Evolutionary conservation across 2,888 invertebrate species (phyloP), one percentile per base, ranked within the genome.

Genomic region (Microchrysa polita): DNA sequence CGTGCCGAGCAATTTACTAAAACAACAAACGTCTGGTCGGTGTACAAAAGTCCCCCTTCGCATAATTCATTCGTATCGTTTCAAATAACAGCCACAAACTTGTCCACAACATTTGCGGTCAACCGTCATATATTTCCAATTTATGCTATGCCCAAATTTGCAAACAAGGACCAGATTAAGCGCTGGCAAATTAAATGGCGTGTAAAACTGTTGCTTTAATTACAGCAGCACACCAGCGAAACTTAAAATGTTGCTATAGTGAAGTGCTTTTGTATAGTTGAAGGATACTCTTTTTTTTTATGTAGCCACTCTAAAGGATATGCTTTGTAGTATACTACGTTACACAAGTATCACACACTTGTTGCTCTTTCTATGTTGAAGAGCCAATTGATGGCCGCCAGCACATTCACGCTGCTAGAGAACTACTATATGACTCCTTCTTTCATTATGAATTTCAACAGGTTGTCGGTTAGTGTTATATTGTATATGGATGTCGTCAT

Each of bases 151-250:
- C 14, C 48, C 14, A 48, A 48, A 48, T 48, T 48, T n/a, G 48
- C 48, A 48, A 4, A n/a, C n/a, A n/a, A 12, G 16, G 16, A n/a
- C 48, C 48, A 48, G 48, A 48, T 48, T 48, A 48, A 48, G 10
- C 48, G 16, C 16, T 48, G 4, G 48, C 16, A n/a, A 48, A n/a
- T 48, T 48, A 48, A 48, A 48, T 48, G 48, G 48, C 16, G 12
- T 48, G 48, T 48, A 48, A 48, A 48, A 48, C 48, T 48, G 48
- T 48, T 48, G 48, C 48, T 48, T 48, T 48, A 48, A 48, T 48
- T 48, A 48, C 10, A 48, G 27, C 27, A n/a, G n/a, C n/a, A n/a
- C n/a, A 48, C 14, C 16, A 48, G 48, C 48, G 2, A n/a, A 48
- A 48, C 16, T 48, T 48, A 10, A 48, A 48, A 48, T 48, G 14